Evolutionary conservation across 2,113 vertebrate species (phyloP).

Genomic region (Nothocercus julius): DNA sequence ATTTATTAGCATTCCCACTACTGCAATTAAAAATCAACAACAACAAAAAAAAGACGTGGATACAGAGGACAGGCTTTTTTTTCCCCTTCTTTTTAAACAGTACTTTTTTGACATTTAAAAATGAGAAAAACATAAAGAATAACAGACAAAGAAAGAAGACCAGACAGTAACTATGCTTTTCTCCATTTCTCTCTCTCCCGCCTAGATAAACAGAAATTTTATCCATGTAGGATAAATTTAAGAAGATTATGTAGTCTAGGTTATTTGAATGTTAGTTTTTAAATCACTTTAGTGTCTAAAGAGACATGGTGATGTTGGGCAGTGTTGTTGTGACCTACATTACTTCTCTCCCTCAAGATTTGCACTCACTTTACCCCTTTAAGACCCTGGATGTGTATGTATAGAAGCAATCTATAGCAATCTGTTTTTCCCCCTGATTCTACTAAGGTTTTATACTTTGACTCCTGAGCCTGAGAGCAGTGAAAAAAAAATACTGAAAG

Average conservation of each 20-base stretch:
- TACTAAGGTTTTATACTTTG: background rate
- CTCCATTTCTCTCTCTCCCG: background rate
- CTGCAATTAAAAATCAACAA: background rate
- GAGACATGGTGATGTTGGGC: background rate
- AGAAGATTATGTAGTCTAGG: background rate
- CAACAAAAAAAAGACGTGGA: background rate
- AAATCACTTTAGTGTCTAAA: background rate
- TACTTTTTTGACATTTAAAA: background rate
- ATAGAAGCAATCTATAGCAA: background rate
- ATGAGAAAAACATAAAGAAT: background rate
- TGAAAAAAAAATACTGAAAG: background rate
- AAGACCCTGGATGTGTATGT: background rate
- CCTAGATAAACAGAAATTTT: background rate
- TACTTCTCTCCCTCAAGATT: background rate
- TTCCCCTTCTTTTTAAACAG: background rate
- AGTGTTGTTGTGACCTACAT: background rate
- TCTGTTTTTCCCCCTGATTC: background rate
- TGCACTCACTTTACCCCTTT: background rate
- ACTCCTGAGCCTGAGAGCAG: background rate
- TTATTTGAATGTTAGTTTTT: background rate
- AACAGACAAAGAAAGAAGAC: background rate
- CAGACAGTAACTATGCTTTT: background rate
- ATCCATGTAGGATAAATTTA: background rate
- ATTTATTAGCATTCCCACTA: background rate
- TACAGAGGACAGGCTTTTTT: background rate